These are phyloP conservation scores for Fratercula arctica DNA, from an alignment of 2,797 vertebrate genomes.

Conservation along the genomic window DNA sequence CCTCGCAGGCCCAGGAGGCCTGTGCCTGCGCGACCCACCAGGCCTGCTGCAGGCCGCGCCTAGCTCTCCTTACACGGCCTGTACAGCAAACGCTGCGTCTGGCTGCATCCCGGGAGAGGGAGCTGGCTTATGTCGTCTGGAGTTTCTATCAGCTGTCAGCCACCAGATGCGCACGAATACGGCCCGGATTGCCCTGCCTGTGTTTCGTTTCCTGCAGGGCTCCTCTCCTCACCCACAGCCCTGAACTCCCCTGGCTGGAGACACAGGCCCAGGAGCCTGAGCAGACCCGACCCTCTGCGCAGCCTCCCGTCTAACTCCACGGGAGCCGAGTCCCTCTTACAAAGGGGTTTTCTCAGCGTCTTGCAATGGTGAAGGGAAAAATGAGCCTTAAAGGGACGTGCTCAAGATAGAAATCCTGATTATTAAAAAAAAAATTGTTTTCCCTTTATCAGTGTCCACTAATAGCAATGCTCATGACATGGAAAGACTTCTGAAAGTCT, in stretches of 20 bases:
- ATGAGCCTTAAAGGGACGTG: not conserved
- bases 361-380: not conserved
- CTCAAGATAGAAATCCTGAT: not conserved
- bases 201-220: not conserved
- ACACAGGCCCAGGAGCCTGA: not conserved
- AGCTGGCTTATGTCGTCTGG: not conserved
- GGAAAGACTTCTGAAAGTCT: not conserved
- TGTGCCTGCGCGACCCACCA: too few species aligned
- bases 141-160: not conserved
- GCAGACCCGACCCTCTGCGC: not conserved
- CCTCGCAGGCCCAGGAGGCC: not conserved
- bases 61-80: not conserved
- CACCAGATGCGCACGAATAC: not conserved
- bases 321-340: not conserved
- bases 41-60: not conserved
- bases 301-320: not conserved
- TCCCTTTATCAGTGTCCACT: not conserved
- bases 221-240: not conserved
- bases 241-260: not conserved
- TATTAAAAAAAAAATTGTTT: not conserved
- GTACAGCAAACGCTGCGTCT: not conserved
- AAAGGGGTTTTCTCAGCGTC: not conserved
- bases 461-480: not conserved
- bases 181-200: rapidly evolving
- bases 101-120: not conserved